Percentiles rank a stretch among this genome's conserved stretches.
phyloP scores from a whole-genome alignment of 2,797 vertebrate genomes.

The Catamblyrhynchus diadema region DNA sequence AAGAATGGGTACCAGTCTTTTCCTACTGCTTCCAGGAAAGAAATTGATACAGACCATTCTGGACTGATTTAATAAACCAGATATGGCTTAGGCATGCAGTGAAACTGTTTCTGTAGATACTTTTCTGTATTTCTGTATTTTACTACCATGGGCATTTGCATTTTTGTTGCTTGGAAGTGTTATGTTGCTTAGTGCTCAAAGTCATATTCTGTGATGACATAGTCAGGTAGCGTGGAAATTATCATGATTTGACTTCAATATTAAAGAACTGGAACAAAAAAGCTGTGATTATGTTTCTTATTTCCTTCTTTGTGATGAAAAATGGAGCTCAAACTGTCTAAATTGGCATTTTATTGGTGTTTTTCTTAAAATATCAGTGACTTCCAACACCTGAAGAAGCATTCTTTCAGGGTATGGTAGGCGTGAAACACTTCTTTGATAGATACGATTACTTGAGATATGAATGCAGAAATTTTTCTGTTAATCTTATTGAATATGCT shows the following conservation, averaged over 20 bases:
- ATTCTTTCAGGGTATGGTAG: not conserved
- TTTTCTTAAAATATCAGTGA: not conserved
- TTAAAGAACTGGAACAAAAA: not conserved
- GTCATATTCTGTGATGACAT: not conserved
- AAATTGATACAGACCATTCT: not conserved
- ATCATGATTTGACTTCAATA: conserved; percentile 1
- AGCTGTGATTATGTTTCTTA: not conserved
- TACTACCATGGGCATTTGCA: not conserved
- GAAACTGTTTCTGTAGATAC: not conserved
- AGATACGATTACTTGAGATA: not conserved
- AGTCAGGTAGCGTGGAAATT: not conserved
- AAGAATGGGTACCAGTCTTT: not conserved
- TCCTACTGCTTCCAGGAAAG: not conserved
- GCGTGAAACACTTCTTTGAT: not conserved
- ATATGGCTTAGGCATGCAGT: not conserved
- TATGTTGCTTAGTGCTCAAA: not conserved
- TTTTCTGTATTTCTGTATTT: not conserved
- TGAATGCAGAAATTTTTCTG: not conserved
- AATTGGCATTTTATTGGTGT: not conserved
- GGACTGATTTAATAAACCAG: not conserved
- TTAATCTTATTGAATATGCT: not conserved
- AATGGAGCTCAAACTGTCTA: not conserved
- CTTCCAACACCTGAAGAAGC: not conserved
- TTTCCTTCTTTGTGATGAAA: not conserved
- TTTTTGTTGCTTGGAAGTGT: conserved; percentile 10